Evolutionary conservation across 2,888 invertebrate species (phyloP).

Genomic region (Hirtodrosophila cameraria): DNA sequence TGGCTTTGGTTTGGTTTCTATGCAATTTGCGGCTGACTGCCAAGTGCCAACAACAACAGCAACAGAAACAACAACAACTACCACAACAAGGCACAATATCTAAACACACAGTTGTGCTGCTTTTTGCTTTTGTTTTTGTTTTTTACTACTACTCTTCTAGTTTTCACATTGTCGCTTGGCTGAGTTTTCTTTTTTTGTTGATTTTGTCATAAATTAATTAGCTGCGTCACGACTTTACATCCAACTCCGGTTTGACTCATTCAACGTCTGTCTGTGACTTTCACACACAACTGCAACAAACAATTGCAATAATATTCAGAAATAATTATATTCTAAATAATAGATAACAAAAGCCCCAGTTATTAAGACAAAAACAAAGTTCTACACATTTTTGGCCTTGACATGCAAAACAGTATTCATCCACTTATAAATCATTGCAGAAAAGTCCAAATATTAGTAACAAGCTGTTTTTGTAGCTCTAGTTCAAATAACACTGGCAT

Average conservation of each 20-base stretch:
- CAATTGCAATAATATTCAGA: constrained; percentile 28
- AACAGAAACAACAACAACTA: constrained; percentile 18
- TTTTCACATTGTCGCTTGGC: constrained; percentile 56
- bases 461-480: constrained; percentile 2
- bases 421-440: constrained; percentile 5
- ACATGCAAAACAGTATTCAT: constrained; percentile 11
- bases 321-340: constrained; percentile 22
- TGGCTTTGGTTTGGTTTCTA: constrained; percentile 56
- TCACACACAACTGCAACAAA: constrained; percentile 55
- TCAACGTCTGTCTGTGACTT: constrained; percentile 45
- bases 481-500: constrained; percentile 24
- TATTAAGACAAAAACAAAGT: constrained; percentile 36
- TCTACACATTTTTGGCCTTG: constrained; percentile 31
- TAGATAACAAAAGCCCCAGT: constrained; percentile 18
- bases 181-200: constrained; percentile 51
- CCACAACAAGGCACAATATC: constrained; percentile 20
- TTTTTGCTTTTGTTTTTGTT: constrained; percentile 4
- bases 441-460: constrained; percentile 21
- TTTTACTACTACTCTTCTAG: constrained; percentile 28
- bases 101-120: constrained; percentile 36
- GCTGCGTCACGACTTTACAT: constrained; percentile 67
- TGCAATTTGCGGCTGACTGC: constrained; percentile 69
- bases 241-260: constrained; percentile 37
- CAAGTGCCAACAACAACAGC: constrained; percentile 48
- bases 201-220: constrained; percentile 70